phyloP scores from a whole-genome alignment of 2,797 vertebrate genomes.

The Characodon lateralis region DNA sequence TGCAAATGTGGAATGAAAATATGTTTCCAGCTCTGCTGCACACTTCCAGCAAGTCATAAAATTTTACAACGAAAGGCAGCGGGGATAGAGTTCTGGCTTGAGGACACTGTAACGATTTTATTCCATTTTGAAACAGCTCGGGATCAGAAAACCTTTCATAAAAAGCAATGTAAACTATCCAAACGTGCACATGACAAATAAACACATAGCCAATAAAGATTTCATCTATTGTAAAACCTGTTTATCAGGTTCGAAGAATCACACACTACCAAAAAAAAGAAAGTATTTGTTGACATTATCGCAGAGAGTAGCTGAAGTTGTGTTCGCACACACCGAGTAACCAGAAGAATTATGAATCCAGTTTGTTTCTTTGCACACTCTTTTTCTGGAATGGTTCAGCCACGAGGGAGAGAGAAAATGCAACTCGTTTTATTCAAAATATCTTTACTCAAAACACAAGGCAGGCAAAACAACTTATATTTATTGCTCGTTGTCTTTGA shows the following conservation, averaged over 20 bases:
- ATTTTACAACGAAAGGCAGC: slow-evolving; percentile 36
- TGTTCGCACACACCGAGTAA: slow-evolving; percentile 27
- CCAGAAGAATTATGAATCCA: slow-evolving; percentile 47
- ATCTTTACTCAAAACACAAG: slow-evolving; percentile 48
- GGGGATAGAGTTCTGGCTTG: slow-evolving; percentile 32
- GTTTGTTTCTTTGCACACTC: slow-evolving; percentile 50
- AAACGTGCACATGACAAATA: slow-evolving; percentile 31
- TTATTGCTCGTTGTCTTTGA: slow-evolving; percentile 57
- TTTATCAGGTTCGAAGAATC: slow-evolving; percentile 49
- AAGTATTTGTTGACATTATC: slow-evolving; percentile 29
- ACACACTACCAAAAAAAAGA: slow-evolving; percentile 24
- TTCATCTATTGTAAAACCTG: slow-evolving; percentile 54
- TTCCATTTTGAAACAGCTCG: slow-evolving; percentile 25
- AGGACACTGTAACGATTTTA: slow-evolving; percentile 25
- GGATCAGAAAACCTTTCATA: slow-evolving; percentile 35
- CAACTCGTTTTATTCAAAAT: slow-evolving; percentile 60
- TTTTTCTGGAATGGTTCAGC: slow-evolving; percentile 43
- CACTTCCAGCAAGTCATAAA: slow-evolving; percentile 32
- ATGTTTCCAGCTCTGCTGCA: slow-evolving; percentile 10
- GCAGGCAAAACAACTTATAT: slow-evolving; percentile 55
- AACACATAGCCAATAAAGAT: slow-evolving; percentile 26
- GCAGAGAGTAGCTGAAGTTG: slow-evolving; percentile 37
- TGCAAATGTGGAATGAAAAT: slow-evolving; percentile 19
- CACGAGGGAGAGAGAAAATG: slow-evolving; percentile 19
- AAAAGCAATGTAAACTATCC: slow-evolving; percentile 40